Evolutionary conservation across 2,113 vertebrate species (phyloP), one percentile per base, ranked within the genome.

Genomic region (Poicephalus meyeri): DNA sequence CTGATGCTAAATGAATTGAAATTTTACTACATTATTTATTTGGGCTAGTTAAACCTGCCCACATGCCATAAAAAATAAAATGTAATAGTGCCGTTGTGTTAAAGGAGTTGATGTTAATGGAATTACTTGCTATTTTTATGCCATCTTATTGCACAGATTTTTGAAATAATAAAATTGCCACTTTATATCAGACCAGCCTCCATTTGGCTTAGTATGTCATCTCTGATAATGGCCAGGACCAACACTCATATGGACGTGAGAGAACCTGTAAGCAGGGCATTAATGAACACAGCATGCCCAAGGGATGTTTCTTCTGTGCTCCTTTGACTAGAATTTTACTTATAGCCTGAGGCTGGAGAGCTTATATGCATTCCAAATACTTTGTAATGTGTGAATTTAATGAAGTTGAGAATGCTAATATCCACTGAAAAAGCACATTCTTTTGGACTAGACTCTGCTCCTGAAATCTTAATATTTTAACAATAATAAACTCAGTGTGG

Each of bases 21-120:
- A 74, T 96, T 91, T 93, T 93, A 93, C 37, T 93, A 80, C n/a
- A 19, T 96, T 93, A 93, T 95, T 97, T 96, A 93, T 95, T 86
- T 84, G 64, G 39, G 52, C 69, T 85, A 93, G 79, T 96, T 96
- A 93, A 95, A 83, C 72, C 72, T 94, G 88, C 86, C 85, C 89
- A 88, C 47, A 90, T 88, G 64, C 71, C 71, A 80, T 93, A 94
- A 88, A 88, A 93, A 97, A 83, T 80, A 86, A 91, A 91, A 74
- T 86, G 63, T 91, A 94, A 78, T 73, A 68, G 47, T 47, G 50
- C 44, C 52, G 47, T 88, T 94, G 52, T 93, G 50, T 86, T 95
- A 84, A 92, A 94, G 52, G 84, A 84, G 35, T 73, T 93, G 68
- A 80, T 90, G 41, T 68, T 93, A 92, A 84, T 77, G 55, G 26